Base-by-base conservation (phyloP, 2,113 vertebrate species). In the Tinamus guttatus region DNA sequence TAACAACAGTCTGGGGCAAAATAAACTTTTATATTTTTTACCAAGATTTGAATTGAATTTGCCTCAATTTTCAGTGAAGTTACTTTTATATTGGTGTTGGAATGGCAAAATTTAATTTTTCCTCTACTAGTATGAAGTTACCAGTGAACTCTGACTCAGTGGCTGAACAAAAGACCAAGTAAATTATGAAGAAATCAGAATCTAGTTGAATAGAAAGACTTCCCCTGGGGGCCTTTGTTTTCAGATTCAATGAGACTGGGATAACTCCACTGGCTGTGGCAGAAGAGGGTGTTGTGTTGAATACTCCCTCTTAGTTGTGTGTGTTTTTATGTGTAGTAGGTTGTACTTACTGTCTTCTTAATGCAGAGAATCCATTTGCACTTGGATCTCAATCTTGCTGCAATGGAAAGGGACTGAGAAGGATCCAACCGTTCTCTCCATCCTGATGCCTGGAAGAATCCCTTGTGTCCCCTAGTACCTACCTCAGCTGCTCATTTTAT, bases 281-380 rank as follows among this genome's bases (percentile, higher is more conserved):
- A 2, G 63, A 10, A 3, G 2, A 20, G 79, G 15, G 1, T 4
- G 5, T 13, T 3, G 3, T 54, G 16, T 32, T 4, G 3, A 11
- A 0, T 4, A 3, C 32, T 3, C 3, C 6, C 8, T 2, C 47
- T 4, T 30, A 9, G 32, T 38, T 69, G 40, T 47, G 2, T 5
- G 3, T 1, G 4, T 22, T 14, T 34, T 9, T 18, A 15, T 11
- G 1, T 2, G 25, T 13, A 17, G 54, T 41, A 36, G 65, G 24
- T 20, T 19, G 49, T 2, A 4, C 0, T 0, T 2, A 0, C 11
- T 4, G 3, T 4, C 25, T 25, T 34, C 41, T 24, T 4, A n/a
- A 1, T 9, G 40, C 1, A 41, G 32, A 13, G 20, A 16, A 15
- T 1, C 40, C 62, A 1, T 5, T 52, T 70, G 40, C 4, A 0